phyloP scores from a whole-genome alignment of 2,113 vertebrate species.

The Pardalotus punctatus region DNA sequence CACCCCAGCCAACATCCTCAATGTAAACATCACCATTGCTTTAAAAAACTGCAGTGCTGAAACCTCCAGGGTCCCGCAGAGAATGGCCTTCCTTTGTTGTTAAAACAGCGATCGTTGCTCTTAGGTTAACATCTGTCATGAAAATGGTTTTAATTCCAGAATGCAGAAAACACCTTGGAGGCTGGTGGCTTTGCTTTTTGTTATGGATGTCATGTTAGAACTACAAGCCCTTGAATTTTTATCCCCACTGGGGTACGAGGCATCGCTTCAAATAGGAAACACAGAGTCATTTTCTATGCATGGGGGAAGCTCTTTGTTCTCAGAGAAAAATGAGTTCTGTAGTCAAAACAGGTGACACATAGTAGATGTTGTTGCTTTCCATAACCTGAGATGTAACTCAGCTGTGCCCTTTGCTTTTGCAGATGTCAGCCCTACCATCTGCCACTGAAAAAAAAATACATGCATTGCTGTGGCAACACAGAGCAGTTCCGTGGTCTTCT shows the following conservation, averaged over 20 bases:
- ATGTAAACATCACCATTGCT: background rate
- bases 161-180: background rate
- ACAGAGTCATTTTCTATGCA: background rate
- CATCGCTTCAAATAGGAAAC: conserved; percentile 29
- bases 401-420: conserved; percentile 59
- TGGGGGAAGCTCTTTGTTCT: conserved; percentile 51
- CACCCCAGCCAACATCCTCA: background rate
- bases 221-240: background rate
- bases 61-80: background rate
- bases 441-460: conserved; percentile 2
- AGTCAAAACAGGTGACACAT: conserved; percentile 48
- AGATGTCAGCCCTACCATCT: conserved; percentile 62
- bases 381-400: conserved; percentile 55
- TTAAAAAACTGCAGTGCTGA: background rate
- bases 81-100: background rate
- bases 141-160: background rate
- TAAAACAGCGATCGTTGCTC: background rate
- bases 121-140: background rate
- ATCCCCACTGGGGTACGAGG: background rate
- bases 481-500: background rate
- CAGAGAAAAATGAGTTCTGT: conserved; percentile 52
- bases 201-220: background rate
- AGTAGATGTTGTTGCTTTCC: conserved; percentile 59
- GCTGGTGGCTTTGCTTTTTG: background rate
- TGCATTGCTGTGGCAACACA: conserved; percentile 41